Evolutionary conservation across 2,113 vertebrate species (phyloP), one percentile per base, ranked within the genome.

Genomic region (Symphodus melops): DNA sequence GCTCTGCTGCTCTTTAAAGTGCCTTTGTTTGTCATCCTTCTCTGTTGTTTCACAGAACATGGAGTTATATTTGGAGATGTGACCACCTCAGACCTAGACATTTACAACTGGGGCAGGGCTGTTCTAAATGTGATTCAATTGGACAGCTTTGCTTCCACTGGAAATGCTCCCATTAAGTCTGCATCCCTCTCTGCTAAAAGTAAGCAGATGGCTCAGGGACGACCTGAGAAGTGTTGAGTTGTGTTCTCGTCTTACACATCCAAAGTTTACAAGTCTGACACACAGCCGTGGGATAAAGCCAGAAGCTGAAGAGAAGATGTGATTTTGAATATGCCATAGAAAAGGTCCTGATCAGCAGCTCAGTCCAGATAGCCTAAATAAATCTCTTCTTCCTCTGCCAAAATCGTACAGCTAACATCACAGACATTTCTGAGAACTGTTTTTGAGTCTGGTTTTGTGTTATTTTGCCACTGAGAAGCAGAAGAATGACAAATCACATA

Each of bases 51-150:
- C 69, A 77, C 71, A 79, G 77, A 79, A 86, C 63, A 52, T 55
- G 1, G 71, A 82, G 87, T 81, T 90, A 76, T 87, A 82, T 88
- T 88, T 85, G 88, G 89, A 86, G 83, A 64, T 37, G 68, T 9
- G 51, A 49, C 56, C 71, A 55, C 75, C n/a, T 83, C 85, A 81
- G 75, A 67, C 54, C 60, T 53, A 83, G 86, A 81, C 84, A 64
- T 75, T 71, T 75, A 66, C 60, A 86, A 78, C 72, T 66, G 59
- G 75, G 83, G 28, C 72, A 67, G 77, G 44, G 66, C 48, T 19
- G 60, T 28, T 56, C 84, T 72, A 71, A 84, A 72, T 42, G 42
- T 90, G 82, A 92, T 89, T 76, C 66, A 52, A 64, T 53, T 41
- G 5, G 88, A 92, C 91, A 92, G 81, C 85, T 89, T 75, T 71